A percentile compares a stretch with the other conserved stretches of the same genome.
Conservation (phyloP, 2,797 vertebrate genomes). For the Mareca strepera region DNA sequence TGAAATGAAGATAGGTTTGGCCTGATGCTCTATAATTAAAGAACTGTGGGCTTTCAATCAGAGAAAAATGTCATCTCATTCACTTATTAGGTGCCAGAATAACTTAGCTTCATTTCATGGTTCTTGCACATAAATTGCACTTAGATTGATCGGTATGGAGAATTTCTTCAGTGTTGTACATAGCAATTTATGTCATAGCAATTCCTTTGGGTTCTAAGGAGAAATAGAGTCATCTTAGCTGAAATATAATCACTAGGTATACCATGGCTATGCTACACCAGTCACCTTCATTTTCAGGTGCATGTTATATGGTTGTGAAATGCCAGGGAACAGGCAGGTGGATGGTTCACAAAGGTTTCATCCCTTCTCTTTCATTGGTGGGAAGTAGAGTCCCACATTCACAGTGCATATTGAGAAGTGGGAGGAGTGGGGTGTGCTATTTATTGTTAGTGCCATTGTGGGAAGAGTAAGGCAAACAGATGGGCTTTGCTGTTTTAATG, state of each 20-base stretch:
- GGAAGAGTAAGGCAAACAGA: background rate
- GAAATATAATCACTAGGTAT: background rate
- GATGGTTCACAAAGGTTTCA: background rate
- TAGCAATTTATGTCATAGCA: slow-evolving; percentile 22
- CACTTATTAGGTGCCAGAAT: slow-evolving; percentile 44
- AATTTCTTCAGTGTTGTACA: slow-evolving; percentile 11
- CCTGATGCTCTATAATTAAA: slow-evolving; percentile 53
- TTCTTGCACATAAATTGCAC: slow-evolving; percentile 71
- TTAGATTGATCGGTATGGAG: slow-evolving; percentile 46
- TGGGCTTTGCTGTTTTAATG: background rate
- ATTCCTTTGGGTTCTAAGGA: slow-evolving; percentile 14
- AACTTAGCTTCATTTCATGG: slow-evolving; percentile 71
- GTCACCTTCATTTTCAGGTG: slow-evolving; percentile 15
- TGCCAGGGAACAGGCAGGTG: background rate
- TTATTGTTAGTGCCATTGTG: background rate
- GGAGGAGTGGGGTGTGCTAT: background rate
- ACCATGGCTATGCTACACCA: background rate
- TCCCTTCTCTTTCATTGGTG: background rate
- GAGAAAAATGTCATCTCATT: slow-evolving; percentile 21
- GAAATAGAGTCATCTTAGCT: slow-evolving; percentile 15
- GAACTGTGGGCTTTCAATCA: slow-evolving; percentile 37
- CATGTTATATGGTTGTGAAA: background rate
- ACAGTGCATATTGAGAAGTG: accelerated
- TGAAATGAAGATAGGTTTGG: slow-evolving; percentile 50
- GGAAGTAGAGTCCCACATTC: background rate